Base-by-base conservation (phyloP, 1,140 invertebrate species). In the Sycophila sp. region DNA sequence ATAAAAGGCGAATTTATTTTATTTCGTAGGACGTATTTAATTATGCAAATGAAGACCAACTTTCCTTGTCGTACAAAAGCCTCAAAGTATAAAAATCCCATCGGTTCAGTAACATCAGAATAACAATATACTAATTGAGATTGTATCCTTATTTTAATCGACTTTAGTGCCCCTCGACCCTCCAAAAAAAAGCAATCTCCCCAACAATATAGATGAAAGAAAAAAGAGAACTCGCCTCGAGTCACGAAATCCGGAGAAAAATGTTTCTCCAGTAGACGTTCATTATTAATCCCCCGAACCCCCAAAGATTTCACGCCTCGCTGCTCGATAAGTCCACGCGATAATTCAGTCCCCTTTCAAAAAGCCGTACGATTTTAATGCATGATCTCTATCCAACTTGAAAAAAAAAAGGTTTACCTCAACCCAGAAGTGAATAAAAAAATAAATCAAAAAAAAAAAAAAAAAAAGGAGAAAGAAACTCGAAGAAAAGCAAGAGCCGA, bases 211-310 rank as follows among this genome's bases (percentile, higher is more conserved):
- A n/a, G n/a, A n/a, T n/a, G n/a, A n/a, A n/a, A n/a, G n/a, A n/a
- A n/a, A 26, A 15, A 58, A 24, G 26, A 32, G 47, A 62, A 15
- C 28, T 63, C 62, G 26, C 1, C 40, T 8, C 36, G 22, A 63
- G 62, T 53, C 62, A 64, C 62, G 62, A 38, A 51, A 64, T 64
- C 19, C 19, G 17, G n/a, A n/a, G n/a, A n/a, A 66, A 66, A 66
- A 17, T 60, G 28, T 17, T 40, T 51, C 24, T 65, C 22, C 47
- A 53, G n/a, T 65, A 19, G 62, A 7, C 22, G 15, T 28, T 53
- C 8, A 53, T 53, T 53, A 53, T 30, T 65, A 53, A 53, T 13
- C 47, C 24, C 1, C 42, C 19, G 11, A 47, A 22, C 6, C n/a
- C n/a, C n/a, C n/a, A n/a, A n/a, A n/a, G n/a, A n/a, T n/a, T n/a